Conservation (phyloP, 2,888 invertebrate species). For the Tachina grossa region DNA sequence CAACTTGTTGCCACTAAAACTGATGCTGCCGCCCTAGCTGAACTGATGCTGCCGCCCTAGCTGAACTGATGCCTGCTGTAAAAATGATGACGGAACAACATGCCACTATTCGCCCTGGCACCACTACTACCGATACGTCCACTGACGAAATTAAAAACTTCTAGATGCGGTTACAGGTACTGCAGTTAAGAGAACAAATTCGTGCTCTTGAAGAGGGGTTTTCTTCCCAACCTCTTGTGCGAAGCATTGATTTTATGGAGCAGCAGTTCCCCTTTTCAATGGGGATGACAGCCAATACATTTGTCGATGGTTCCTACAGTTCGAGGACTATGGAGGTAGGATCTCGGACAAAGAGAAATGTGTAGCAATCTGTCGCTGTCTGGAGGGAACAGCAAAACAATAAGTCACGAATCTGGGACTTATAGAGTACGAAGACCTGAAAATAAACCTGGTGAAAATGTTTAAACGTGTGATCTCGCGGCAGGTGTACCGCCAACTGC, state of each 20-base stretch:
- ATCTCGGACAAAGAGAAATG: slow-evolving; percentile 12
- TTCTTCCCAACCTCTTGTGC: too few species aligned
- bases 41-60: too few species aligned
- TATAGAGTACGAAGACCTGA: not conserved
- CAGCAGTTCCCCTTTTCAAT: not conserved
- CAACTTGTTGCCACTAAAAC: too few species aligned
- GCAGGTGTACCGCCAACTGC: slow-evolving; percentile 28
- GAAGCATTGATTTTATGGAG: not conserved
- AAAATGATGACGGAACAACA: not conserved
- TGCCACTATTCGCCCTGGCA: not conserved
- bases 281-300: not conserved
- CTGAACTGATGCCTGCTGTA: too few species aligned
- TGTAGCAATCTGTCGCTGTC: slow-evolving; percentile 6
- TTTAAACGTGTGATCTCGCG: slow-evolving; percentile 27
- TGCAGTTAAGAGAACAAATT: not conserved
- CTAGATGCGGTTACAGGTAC: not conserved
- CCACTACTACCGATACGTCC: not conserved
- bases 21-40: not conserved
- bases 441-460: not conserved
- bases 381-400: slow-evolving; percentile 33
- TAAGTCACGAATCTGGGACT: slow-evolving; percentile 8
- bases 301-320: not conserved
- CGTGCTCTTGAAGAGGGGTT: not conserved
- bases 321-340: not conserved
- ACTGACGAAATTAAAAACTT: not conserved